Base-by-base conservation (phyloP, 2,888 invertebrate species). In the Drosophila austrosaltans region DNA sequence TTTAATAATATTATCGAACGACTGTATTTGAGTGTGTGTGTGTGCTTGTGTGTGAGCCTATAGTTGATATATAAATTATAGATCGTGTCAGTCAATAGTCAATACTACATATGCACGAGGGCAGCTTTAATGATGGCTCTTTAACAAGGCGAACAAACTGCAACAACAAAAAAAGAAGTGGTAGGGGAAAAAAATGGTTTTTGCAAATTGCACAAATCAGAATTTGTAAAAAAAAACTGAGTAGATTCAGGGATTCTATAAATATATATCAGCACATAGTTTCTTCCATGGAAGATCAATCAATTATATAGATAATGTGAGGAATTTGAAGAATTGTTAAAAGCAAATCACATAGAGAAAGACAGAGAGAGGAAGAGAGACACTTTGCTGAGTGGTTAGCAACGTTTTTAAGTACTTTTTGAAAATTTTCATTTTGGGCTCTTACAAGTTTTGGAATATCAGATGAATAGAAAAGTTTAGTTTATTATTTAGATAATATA, bases 31-130 rank as follows among this genome's bases (percentile, higher is more conserved):
- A 22, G 22, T 48, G 53, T 57, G 64, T 53, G 44, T 48, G 16
- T 44, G 8, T 44, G 10, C 25, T 42, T 60, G 25, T 59, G 59
- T 59, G 59, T 60, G 48, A 42, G 30, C 12, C 16, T 30, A 42
- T 67, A 75, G 76, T 65, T 84, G 85, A 83, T 85, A 76, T 75
- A 85, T 85, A 83, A 83, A 85, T 83, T 83, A 85, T 81, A 81
- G 82, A 71, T 74, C 79, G 73, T 72, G 82, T 75, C 82, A 75
- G 78, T 83, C 85, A 82, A 79, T 73, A 78, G 75, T 78, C 85
- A 84, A 82, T 76, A 66, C 66, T 25, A 25, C 25, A 48, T 48
- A 48, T 70, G 69, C 69, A 74, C 59, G 69, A 67, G 39, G 42
- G 66, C 67, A 57, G n/a, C 40, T 69, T 74, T 69, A 72, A 72